Conservation (phyloP, 2,797 vertebrate genomes). For the Alfaro cultratus region DNA sequence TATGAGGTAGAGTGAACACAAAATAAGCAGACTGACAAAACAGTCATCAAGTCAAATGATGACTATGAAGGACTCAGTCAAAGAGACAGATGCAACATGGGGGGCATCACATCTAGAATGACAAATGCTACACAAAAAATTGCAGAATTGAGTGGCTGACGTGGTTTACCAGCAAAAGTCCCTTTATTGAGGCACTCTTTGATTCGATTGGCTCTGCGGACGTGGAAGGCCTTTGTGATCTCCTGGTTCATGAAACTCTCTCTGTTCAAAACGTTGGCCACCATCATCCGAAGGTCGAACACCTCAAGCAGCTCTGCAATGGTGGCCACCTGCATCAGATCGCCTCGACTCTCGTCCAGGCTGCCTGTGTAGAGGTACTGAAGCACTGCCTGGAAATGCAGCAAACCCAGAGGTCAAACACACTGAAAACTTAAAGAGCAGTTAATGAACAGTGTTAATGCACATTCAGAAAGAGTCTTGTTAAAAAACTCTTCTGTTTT, state of each 20-base stretch:
- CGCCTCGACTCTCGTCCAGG: slow-evolving; percentile 82
- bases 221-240: slow-evolving; percentile 94
- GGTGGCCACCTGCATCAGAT: slow-evolving; percentile 91
- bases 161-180: slow-evolving; percentile 86
- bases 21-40: slow-evolving; percentile 28
- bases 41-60: slow-evolving; percentile 46
- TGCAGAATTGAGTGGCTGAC: slow-evolving; percentile 16
- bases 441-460: not conserved
- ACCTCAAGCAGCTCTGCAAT: slow-evolving; percentile 92
- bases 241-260: slow-evolving; percentile 97
- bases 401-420: slow-evolving; percentile 7
- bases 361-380: slow-evolving; percentile 90
- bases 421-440: not conserved
- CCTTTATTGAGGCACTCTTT: slow-evolving; percentile 90
- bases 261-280: slow-evolving; percentile 91
- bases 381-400: slow-evolving; percentile 80
- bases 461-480: not conserved
- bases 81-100: slow-evolving; percentile 38
- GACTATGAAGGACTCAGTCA: slow-evolving; percentile 35
- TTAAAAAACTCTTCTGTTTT: not conserved
- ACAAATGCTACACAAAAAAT: slow-evolving; percentile 15
- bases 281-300: slow-evolving; percentile 95
- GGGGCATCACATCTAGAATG: slow-evolving; percentile 34
- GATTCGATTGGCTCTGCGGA: slow-evolving; percentile 92
- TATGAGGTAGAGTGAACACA: slow-evolving; percentile 30